A percentile compares a stretch with the other conserved stretches of the same genome.
Evolutionary conservation across 2,113 vertebrate species (phyloP).

Genomic region (Urocolius indicus): DNA sequence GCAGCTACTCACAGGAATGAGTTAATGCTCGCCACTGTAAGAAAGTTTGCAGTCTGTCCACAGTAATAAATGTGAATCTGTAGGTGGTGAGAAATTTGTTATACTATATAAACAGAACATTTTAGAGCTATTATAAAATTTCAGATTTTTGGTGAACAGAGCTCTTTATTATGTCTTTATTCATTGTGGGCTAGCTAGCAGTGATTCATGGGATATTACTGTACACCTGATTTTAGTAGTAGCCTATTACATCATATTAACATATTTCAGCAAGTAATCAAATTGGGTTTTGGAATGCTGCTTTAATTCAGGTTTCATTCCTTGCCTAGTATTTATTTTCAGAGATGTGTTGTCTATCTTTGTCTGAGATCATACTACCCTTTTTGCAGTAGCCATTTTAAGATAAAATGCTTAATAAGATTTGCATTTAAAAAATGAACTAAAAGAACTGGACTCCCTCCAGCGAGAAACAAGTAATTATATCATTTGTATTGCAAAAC

Average conservation of each 20-base stretch:
- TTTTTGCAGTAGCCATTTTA: constrained; percentile 81
- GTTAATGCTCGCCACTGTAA: background rate
- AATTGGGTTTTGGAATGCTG: constrained; percentile 69
- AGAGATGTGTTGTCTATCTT: constrained; percentile 76
- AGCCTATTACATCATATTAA: constrained; percentile 77
- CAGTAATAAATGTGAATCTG: constrained; percentile 30
- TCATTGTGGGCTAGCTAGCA: constrained; percentile 51
- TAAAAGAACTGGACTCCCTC: constrained; percentile 77
- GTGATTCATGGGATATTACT: constrained; percentile 79
- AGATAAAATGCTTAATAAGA: constrained; percentile 84
- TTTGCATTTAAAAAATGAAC: constrained; percentile 87
- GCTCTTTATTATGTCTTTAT: constrained; percentile 65
- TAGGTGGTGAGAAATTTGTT: constrained; percentile 64
- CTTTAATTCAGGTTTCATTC: constrained; percentile 79
- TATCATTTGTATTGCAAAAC: constrained; percentile 85
- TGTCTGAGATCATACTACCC: constrained; percentile 61
- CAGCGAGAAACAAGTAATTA: constrained; percentile 82
- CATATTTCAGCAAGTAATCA: constrained; percentile 82
- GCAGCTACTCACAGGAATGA: background rate
- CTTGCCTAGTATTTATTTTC: constrained; percentile 74
- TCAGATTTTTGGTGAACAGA: constrained; percentile 47
- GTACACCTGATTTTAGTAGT: constrained; percentile 71
- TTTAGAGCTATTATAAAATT: constrained; percentile 59
- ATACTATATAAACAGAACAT: constrained; percentile 8
- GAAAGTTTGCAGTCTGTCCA: constrained; percentile 24